Conservation (phyloP, 1,140 invertebrate genomes). For the Belonocnema kinseyi region DNA sequence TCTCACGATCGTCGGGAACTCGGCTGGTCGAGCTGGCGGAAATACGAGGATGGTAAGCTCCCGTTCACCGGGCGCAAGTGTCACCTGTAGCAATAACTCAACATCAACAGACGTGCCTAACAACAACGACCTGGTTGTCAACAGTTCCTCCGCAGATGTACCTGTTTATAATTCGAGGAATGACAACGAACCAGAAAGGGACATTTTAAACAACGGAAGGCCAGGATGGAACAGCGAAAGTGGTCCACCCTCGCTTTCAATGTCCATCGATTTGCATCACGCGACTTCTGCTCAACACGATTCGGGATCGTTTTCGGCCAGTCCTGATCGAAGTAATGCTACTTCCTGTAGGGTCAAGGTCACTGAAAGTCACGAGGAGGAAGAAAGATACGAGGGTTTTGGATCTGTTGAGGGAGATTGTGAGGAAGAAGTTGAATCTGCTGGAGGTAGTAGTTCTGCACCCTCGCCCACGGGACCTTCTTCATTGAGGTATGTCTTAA, state of each 20-base stretch:
- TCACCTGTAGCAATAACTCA: constrained; percentile 27
- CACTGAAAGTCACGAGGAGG: constrained; percentile 53
- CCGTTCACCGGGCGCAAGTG: constrained; percentile 55
- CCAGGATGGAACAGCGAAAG: constrained; percentile 58
- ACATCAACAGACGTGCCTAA: constrained; percentile 5
- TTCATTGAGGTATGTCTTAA: constrained; percentile 55
- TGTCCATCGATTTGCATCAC: constrained; percentile 56
- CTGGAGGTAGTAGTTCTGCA: constrained; percentile 66
- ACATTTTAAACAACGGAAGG: constrained; percentile 36
- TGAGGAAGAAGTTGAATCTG: constrained; percentile 63
- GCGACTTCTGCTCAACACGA: constrained; percentile 42
- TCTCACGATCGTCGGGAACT: constrained; percentile 11
- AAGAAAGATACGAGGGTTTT: constrained; percentile 71
- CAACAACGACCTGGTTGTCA: constrained; percentile 33
- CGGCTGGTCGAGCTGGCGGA: constrained; percentile 32
- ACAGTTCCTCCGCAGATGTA: constrained; percentile 34
- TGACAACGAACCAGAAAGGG: constrained; percentile 38
- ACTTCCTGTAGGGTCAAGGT: constrained; percentile 39
- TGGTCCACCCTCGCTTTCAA: constrained; percentile 61
- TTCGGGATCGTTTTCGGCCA: constrained; percentile 52
- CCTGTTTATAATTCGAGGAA: constrained; percentile 30
- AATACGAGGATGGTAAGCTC: constrained; percentile 71
- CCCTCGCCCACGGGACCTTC: constrained; percentile 67
- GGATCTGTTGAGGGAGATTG: constrained; percentile 63
- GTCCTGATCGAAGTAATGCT: constrained; percentile 43